Percentiles rank a stretch among this genome's conserved stretches.
Conservation (phyloP, 2,797 vertebrate species). For the Smutsia temminckii region DNA sequence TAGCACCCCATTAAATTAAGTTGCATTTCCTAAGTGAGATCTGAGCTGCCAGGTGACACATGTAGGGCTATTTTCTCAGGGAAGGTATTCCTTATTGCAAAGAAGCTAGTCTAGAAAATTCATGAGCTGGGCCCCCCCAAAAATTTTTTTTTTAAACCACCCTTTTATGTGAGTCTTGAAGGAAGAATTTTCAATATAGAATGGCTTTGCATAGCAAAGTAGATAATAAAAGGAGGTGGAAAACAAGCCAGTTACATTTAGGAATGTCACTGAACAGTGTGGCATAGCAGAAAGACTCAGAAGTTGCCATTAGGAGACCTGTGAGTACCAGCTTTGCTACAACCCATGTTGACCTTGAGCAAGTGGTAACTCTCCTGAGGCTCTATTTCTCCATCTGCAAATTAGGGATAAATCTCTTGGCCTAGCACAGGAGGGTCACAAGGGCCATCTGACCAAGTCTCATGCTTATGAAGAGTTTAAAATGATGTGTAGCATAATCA, state of each 20-base stretch:
- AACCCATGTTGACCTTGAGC: neutral
- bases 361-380: neutral
- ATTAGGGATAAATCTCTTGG: neutral
- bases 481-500: neutral
- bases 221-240: neutral
- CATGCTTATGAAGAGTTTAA: neutral
- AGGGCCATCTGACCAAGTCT: neutral
- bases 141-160: neutral
- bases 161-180: neutral
- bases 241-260: neutral
- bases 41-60: slow-evolving; percentile 35
- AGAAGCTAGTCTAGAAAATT: slow-evolving; percentile 41
- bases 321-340: neutral
- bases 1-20: slow-evolving; percentile 50
- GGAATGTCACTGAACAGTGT: neutral
- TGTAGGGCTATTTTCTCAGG: neutral
- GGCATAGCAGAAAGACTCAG: neutral
- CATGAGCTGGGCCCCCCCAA: neutral
- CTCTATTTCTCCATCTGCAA: neutral
- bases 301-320: neutral
- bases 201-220: neutral
- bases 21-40: slow-evolving; percentile 32
- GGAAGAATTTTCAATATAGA: slow-evolving; percentile 13
- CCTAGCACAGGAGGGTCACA: neutral
- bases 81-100: slow-evolving; percentile 46